A percentile compares a stretch with the other conserved stretches of the same genome.
These are phyloP conservation scores for Scarus forsteni DNA, from an alignment of 2,797 vertebrate species.

Conservation along the genomic window DNA sequence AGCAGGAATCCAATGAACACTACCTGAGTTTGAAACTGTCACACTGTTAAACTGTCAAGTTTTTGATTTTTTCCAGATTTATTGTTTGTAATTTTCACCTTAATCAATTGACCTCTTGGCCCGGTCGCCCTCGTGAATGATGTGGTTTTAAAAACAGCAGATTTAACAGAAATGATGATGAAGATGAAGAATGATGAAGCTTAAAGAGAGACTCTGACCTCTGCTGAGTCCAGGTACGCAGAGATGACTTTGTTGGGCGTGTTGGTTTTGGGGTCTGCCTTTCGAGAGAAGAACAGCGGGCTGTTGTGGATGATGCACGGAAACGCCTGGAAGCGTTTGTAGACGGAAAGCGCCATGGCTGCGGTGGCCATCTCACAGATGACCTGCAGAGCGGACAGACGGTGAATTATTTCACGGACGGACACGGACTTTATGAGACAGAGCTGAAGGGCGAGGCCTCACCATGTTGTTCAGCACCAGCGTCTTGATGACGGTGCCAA, in stretches of 20 bases:
- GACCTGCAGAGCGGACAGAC: slow-evolving; percentile 50
- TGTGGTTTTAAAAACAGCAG: too few relatives aligned
- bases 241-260: slow-evolving; percentile 27
- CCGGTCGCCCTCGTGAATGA: too few relatives aligned
- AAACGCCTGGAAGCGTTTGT: slow-evolving; percentile 73
- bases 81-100: too few relatives aligned
- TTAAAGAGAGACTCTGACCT: slow-evolving; percentile 43
- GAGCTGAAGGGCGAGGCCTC: not conserved
- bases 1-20: too few relatives aligned
- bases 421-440: too few relatives aligned
- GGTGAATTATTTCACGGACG: too few relatives aligned
- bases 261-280: slow-evolving; percentile 61
- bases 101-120: too few relatives aligned
- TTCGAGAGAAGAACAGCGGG: slow-evolving; percentile 73
- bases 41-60: too few relatives aligned
- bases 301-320: slow-evolving; percentile 79
- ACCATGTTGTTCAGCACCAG: slow-evolving; percentile 72
- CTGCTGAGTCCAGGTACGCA: slow-evolving; percentile 4
- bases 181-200: too few relatives aligned
- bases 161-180: too few relatives aligned
- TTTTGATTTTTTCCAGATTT: too few relatives aligned
- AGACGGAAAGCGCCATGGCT: slow-evolving; percentile 65
- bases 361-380: slow-evolving; percentile 78
- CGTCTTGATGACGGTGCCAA: slow-evolving; percentile 78
- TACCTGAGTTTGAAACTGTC: too few relatives aligned